These are phyloP conservation scores for Sisor rabdophorus DNA, from an alignment of 2,113 vertebrate species.

Conservation along the genomic window DNA sequence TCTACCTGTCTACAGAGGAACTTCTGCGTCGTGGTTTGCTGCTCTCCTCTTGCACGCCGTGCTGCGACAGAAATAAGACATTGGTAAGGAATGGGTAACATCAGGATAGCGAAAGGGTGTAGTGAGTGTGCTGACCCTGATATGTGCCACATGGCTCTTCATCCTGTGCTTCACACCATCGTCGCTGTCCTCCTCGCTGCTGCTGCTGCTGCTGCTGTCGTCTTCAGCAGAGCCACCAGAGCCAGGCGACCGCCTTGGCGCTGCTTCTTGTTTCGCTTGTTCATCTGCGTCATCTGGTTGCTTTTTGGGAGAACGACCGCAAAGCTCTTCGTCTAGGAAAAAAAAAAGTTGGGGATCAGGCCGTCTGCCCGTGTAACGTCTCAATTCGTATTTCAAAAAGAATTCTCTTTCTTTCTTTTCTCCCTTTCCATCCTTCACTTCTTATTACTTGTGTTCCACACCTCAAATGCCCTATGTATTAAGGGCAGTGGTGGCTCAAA, in stretches of 20 bases:
- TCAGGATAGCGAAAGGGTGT: neutral
- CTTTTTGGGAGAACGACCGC: neutral
- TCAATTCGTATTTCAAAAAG: too few species aligned
- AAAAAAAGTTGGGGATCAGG: neutral
- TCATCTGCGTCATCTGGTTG: neutral
- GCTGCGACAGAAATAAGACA: slow-evolving; percentile 35
- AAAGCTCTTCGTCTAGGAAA: slow-evolving; percentile 12
- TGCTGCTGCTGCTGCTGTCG: slow-evolving; percentile 29
- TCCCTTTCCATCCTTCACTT: too few species aligned
- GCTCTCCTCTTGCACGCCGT: slow-evolving; percentile 30
- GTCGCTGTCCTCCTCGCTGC: slow-evolving; percentile 56
- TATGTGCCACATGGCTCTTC: slow-evolving; percentile 70
- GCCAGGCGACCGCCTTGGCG: neutral
- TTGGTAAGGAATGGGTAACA: neutral
- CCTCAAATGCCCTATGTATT: too few species aligned
- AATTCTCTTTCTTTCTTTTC: too few species aligned
- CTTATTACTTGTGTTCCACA: too few species aligned
- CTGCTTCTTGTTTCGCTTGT: slow-evolving; percentile 3
- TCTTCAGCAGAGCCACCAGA: slow-evolving; percentile 34
- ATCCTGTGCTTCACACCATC: slow-evolving; percentile 54
- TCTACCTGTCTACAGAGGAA: slow-evolving; percentile 48
- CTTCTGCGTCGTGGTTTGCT: slow-evolving; percentile 42
- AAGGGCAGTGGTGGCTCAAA: too few species aligned
- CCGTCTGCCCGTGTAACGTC: too few species aligned
- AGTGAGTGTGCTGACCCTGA: slow-evolving; percentile 60